Percentiles rank a stretch among this genome's conserved stretches.
Evolutionary conservation across 1,140 invertebrate species (phyloP).

Genomic region (Uloborus diversus): DNA sequence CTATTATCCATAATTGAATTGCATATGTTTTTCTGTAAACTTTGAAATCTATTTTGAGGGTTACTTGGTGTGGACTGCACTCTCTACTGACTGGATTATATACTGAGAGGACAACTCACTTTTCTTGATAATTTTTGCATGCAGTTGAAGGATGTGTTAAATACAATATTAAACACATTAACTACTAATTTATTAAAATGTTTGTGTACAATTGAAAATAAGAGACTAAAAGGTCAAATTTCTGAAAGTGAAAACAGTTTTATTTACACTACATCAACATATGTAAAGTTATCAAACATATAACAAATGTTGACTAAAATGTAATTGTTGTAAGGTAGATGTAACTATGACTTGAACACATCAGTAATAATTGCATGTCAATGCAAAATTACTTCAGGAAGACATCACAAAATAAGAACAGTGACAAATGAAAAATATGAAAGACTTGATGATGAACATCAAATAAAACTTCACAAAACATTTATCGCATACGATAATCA

Average conservation of each 20-base stretch:
- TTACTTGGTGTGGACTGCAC: too few relatives aligned
- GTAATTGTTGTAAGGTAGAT: conserved; percentile 6
- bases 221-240: too few relatives aligned
- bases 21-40: too few relatives aligned
- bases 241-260: conserved; percentile 21
- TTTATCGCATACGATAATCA: conserved; percentile 94
- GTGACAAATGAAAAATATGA: conserved; percentile 9
- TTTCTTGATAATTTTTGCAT: too few relatives aligned
- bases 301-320: conserved; percentile 42
- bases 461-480: conserved; percentile 8
- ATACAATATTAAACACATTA: too few relatives aligned
- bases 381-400: conserved; percentile 20
- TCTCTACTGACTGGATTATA: too few relatives aligned
- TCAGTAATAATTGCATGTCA: background rate
- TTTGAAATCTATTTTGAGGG: too few relatives aligned
- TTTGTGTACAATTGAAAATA: too few relatives aligned
- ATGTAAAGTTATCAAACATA: conserved; percentile 33
- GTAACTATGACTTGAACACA: conserved; percentile 5
- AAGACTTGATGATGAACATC: conserved; percentile 40
- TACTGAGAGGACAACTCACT: too few relatives aligned
- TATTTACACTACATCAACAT: conserved; percentile 40
- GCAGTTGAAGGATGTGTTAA: too few relatives aligned
- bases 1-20: too few relatives aligned
- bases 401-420: background rate
- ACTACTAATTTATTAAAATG: too few relatives aligned